These are phyloP conservation scores for Eristalis intricaria DNA, from an alignment of 2,888 invertebrate genomes.

Conservation along the genomic window DNA sequence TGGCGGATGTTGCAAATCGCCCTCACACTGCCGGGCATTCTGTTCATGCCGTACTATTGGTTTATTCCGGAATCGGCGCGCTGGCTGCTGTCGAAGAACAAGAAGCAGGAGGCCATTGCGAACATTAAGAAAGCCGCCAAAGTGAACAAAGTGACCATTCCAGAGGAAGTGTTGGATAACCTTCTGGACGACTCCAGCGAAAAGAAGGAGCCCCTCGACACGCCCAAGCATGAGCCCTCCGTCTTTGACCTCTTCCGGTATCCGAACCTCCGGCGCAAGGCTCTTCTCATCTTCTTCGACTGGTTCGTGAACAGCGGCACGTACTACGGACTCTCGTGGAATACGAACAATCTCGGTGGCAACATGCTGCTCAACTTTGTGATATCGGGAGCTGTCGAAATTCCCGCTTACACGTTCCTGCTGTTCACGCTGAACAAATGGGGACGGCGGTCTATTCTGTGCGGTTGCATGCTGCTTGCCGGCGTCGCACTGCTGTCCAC, in stretches of 20 bases:
- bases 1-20: slow-evolving; percentile 88
- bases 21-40: slow-evolving; percentile 86
- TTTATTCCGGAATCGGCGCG: slow-evolving; percentile 89
- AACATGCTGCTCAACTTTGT: slow-evolving; percentile 88
- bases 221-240: slow-evolving; percentile 79
- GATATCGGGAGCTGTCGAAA: slow-evolving; percentile 88
- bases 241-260: slow-evolving; percentile 85
- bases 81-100: slow-evolving; percentile 86
- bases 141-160: slow-evolving; percentile 85
- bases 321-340: slow-evolving; percentile 90
- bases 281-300: slow-evolving; percentile 87
- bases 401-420: slow-evolving; percentile 87
- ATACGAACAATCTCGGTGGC: slow-evolving; percentile 87
- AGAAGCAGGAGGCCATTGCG: slow-evolving; percentile 84
- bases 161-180: slow-evolving; percentile 82
- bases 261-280: slow-evolving; percentile 85
- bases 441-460: slow-evolving; percentile 87
- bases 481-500: slow-evolving; percentile 84
- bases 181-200: slow-evolving; percentile 82
- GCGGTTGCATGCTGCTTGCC: slow-evolving; percentile 86
- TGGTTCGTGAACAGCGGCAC: slow-evolving; percentile 91
- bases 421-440: slow-evolving; percentile 86
- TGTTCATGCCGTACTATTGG: slow-evolving; percentile 88
- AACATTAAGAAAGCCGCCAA: slow-evolving; percentile 85
- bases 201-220: slow-evolving; percentile 75